A percentile compares a stretch with the other conserved stretches of the same genome.
These are phyloP conservation scores for Pantherophis guttatus DNA, from an alignment of 2,113 vertebrate genomes.

Conservation along the genomic window DNA sequence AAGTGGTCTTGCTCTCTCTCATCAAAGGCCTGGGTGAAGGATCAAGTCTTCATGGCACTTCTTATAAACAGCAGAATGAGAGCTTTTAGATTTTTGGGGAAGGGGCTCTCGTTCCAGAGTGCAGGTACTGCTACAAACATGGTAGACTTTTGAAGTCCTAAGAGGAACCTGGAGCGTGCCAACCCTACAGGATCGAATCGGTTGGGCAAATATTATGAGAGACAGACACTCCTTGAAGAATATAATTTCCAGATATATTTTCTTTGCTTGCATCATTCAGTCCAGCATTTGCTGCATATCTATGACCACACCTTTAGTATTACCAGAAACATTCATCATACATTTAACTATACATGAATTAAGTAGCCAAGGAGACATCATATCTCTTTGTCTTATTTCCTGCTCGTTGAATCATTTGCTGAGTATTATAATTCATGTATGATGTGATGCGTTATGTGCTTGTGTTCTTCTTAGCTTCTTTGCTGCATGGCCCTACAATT, in stretches of 20 bases:
- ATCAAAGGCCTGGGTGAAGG: neutral
- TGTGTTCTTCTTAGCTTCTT: neutral
- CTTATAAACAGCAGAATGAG: neutral
- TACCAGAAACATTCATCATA: neutral
- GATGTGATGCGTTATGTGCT: neutral
- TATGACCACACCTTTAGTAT: neutral
- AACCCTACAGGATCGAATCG: neutral
- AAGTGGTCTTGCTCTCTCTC: neutral
- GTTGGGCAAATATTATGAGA: neutral
- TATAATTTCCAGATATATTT: neutral
- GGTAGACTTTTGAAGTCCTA: neutral
- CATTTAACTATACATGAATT: neutral
- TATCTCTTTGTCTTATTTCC: neutral
- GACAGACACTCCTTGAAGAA: neutral
- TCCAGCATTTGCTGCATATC: neutral
- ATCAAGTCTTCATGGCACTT: neutral
- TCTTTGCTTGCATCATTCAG: neutral
- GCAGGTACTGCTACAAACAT: neutral
- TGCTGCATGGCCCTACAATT: neutral
- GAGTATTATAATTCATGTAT: neutral
- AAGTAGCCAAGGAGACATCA: neutral
- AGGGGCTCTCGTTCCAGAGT: neutral
- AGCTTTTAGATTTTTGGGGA: neutral
- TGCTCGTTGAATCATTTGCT: neutral
- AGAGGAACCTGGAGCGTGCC: neutral